These are phyloP conservation scores for Pseudomyrmex dendroicus DNA, from an alignment of 1,140 invertebrate species.

Conservation along the genomic window DNA sequence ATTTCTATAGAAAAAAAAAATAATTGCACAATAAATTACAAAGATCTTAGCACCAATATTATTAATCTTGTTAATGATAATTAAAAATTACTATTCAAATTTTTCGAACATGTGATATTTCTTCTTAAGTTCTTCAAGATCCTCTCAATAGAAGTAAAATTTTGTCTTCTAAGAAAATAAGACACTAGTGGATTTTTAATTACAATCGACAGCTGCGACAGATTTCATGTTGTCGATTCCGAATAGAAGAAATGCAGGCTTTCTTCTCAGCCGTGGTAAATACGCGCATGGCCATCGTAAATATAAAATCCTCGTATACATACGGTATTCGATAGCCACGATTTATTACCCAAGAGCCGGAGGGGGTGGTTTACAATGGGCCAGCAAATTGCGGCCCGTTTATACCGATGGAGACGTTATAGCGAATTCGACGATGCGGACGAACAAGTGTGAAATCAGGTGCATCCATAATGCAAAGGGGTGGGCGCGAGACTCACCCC, in stretches of 20 bases:
- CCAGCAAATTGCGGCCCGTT: constrained; percentile 79
- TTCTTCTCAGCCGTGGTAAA: constrained; percentile 18
- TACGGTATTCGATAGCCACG: constrained; percentile 58
- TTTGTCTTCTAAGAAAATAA: constrained; percentile 7
- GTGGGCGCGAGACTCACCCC: constrained; percentile 56
- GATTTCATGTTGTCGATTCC: constrained; percentile 56
- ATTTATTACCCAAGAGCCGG: constrained; percentile 78
- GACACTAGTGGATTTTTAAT: constrained; percentile 22
- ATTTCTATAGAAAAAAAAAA: too few species aligned
- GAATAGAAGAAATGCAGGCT: not conserved
- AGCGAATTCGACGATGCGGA: constrained; percentile 71
- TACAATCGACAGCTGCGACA: constrained; percentile 47
- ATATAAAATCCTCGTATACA: constrained; percentile 74
- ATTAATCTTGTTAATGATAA: too few species aligned
- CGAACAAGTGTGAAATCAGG: constrained; percentile 85
- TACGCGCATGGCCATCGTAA: constrained; percentile 62
- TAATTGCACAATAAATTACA: too few species aligned
- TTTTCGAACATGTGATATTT: not conserved
- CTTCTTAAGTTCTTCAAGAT: not conserved
- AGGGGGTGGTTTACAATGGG: constrained; percentile 79
- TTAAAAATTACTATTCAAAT: too few species aligned
- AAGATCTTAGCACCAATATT: too few species aligned
- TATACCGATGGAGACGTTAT: constrained; percentile 81
- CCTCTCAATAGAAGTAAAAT: constrained; percentile 1
- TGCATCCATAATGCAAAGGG: constrained; percentile 81